phyloP scores from a whole-genome alignment of 2,888 invertebrate species.

The Acleris holmiana region DNA sequence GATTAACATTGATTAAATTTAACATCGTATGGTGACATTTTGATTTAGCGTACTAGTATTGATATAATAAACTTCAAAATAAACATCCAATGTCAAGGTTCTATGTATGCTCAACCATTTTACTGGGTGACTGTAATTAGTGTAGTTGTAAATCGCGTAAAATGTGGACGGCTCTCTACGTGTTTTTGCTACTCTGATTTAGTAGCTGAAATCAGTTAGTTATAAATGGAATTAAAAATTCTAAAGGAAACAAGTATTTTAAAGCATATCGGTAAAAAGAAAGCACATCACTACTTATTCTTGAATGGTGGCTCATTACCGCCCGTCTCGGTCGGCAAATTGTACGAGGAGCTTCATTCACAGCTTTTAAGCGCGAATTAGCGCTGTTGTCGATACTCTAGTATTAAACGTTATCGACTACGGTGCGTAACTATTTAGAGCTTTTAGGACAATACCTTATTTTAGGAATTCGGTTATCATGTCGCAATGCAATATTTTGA shows the following conservation, averaged over 20 bases:
- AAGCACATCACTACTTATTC: constrained; percentile 49
- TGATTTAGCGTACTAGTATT: too few relatives aligned
- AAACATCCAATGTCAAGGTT: too few relatives aligned
- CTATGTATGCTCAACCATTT: too few relatives aligned
- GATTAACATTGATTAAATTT: too few relatives aligned
- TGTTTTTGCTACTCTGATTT: too few relatives aligned
- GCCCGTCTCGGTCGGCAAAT: constrained; percentile 59
- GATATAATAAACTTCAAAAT: too few relatives aligned
- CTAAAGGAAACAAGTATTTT: background rate
- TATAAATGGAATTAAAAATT: background rate
- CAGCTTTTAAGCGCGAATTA: constrained; percentile 69
- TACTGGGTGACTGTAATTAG: too few relatives aligned
- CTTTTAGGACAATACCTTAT: constrained; percentile 2
- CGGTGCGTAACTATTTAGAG: constrained; percentile 41
- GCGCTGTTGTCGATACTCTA: constrained; percentile 57
- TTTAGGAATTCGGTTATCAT: background rate
- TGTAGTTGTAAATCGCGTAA: too few relatives aligned
- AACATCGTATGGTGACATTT: too few relatives aligned
- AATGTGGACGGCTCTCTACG: too few relatives aligned
- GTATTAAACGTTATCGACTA: constrained; percentile 50
- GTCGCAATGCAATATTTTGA: background rate
- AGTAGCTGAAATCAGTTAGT: background rate
- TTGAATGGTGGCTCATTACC: constrained; percentile 59
- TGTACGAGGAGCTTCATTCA: constrained; percentile 69
- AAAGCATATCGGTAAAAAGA: constrained; percentile 18